A percentile compares a stretch with the other conserved stretches of the same genome.
Evolutionary conservation across 92 coral and sea anemone genomes (phyloP).

Genomic region (Parazoanthus atlanticus): DNA sequence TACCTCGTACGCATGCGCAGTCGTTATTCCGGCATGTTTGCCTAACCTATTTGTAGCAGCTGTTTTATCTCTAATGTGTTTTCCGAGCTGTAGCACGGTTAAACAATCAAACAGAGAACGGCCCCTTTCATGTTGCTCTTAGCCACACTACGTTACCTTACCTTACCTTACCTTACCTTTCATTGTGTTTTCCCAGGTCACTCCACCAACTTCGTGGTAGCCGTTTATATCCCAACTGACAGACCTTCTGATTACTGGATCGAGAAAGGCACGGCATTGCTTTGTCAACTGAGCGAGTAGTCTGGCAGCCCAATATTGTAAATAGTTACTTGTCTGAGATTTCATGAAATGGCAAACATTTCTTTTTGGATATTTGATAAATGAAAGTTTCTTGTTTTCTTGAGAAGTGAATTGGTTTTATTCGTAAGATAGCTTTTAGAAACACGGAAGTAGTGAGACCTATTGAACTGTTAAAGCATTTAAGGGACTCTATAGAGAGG

Average conservation of each 20-base stretch:
- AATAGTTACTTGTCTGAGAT: constrained; percentile 4
- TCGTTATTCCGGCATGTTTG: no score
- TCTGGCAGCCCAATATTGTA: background rate
- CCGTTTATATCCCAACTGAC: constrained; percentile 91
- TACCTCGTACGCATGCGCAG: no score
- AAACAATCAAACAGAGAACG: no score
- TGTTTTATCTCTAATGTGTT: no score
- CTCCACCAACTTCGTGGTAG: constrained; percentile 97
- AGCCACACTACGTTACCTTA: background rate
- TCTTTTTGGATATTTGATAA: background rate
- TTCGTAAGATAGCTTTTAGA: background rate
- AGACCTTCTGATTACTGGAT: constrained; percentile 92
- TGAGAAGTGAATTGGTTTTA: background rate
- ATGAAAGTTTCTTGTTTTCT: background rate
- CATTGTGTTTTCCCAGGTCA: constrained; percentile 71
- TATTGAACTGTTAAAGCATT: background rate
- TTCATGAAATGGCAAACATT: constrained; percentile 19
- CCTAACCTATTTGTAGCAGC: no score
- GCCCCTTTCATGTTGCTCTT: no score
- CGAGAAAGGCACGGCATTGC: constrained; percentile 94
- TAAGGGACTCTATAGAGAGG: background rate
- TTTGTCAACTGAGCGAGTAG: constrained; percentile 94
- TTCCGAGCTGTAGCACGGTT: no score
- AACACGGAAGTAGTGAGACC: background rate
- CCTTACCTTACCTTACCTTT: background rate